Conservation (phyloP, 2,113 vertebrate genomes). For the Octodon degus region DNA sequence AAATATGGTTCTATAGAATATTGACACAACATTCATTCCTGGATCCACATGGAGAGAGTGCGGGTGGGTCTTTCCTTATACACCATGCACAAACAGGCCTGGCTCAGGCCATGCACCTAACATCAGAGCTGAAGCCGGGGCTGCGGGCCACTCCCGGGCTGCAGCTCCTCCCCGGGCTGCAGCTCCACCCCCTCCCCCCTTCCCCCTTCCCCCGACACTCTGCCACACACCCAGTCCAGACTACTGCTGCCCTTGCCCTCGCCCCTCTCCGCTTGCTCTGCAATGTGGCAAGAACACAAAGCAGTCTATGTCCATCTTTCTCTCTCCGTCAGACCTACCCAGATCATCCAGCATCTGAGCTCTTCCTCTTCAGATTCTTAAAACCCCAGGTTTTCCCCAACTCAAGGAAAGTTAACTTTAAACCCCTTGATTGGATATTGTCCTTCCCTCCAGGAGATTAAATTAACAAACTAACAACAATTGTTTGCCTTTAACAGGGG, state of each 20-base stretch:
- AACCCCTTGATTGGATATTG: not conserved
- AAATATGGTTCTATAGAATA: not conserved
- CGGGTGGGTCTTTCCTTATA: not conserved
- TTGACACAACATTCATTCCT: not conserved
- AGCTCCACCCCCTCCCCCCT: too few species aligned
- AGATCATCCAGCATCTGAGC: not conserved
- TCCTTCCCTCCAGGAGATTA: not conserved
- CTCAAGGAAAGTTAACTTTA: not conserved
- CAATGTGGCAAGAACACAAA: not conserved
- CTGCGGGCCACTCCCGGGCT: not conserved
- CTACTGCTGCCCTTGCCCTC: not conserved
- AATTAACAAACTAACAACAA: not conserved
- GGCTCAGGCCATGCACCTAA: too few species aligned
- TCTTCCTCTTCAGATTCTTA: not conserved
- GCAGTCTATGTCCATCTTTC: not conserved
- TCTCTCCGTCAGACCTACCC: not conserved
- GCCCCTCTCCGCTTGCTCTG: not conserved
- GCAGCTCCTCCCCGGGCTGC: too few species aligned
- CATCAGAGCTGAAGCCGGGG: not conserved
- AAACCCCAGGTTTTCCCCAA: not conserved
- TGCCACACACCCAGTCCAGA: not conserved
- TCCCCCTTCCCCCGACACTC: too few species aligned
- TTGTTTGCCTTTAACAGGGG: not conserved
- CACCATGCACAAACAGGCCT: not conserved
- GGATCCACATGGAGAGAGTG: too few species aligned